phyloP scores from a whole-genome alignment of 2,888 invertebrate species.

The Dynastes tityus region DNA sequence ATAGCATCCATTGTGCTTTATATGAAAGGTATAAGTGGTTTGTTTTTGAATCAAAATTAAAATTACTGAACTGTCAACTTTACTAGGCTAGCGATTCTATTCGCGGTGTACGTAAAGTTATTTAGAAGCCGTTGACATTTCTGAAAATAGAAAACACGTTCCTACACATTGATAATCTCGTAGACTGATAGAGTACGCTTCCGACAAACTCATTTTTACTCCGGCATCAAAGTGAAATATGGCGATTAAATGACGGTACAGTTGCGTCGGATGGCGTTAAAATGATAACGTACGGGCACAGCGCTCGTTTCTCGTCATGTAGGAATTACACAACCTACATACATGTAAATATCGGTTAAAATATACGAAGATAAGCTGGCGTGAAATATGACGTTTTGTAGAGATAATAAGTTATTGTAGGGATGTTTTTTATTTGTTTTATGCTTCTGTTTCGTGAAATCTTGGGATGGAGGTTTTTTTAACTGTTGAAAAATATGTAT shows the following conservation, averaged over 20 bases:
- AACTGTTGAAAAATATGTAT: too few species aligned
- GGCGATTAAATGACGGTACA: constrained; percentile 12
- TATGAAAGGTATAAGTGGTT: too few species aligned
- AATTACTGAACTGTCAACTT: background rate
- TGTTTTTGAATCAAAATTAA: too few species aligned
- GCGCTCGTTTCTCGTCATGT: background rate
- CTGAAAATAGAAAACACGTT: constrained; percentile 9
- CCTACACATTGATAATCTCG: background rate
- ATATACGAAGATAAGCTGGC: too few species aligned
- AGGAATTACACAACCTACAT: background rate
- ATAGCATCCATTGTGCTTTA: too few species aligned
- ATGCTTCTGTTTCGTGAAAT: too few species aligned
- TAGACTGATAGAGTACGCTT: background rate
- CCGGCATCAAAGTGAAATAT: constrained; percentile 22
- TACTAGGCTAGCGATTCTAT: too few species aligned
- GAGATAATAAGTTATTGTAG: too few species aligned
- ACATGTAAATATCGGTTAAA: background rate
- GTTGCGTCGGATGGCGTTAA: constrained; percentile 20
- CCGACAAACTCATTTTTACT: constrained; percentile 4
- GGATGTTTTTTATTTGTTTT: too few species aligned
- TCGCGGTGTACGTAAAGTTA: background rate
- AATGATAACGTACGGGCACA: constrained; percentile 11
- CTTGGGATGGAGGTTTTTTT: too few species aligned
- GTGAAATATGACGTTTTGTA: too few species aligned
- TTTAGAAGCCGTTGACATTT: background rate